These are phyloP conservation scores for Eilema griseolum DNA, from an alignment of 2,888 invertebrate genomes.

Conservation along the genomic window DNA sequence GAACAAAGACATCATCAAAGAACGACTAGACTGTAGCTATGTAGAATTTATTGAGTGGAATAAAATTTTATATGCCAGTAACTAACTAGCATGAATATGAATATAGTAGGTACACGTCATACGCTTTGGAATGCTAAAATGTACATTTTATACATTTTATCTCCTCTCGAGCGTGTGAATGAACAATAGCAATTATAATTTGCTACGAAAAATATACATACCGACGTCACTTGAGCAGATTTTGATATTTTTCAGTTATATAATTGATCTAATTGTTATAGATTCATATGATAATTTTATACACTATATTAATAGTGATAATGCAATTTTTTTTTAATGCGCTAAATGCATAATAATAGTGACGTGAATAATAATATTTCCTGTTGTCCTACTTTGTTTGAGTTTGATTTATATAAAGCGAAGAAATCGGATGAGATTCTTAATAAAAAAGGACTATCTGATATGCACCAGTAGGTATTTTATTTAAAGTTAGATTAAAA, in stretches of 20 bases:
- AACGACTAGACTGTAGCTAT: neutral
- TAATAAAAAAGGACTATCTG: neutral
- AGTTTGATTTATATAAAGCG: neutral
- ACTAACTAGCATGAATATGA: slow-evolving; percentile 30
- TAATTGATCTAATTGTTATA: neutral
- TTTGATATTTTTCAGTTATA: slow-evolving; percentile 1
- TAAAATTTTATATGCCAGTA: slow-evolving; percentile 48
- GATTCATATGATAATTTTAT: neutral
- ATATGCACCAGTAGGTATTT: neutral
- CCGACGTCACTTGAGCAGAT: neutral
- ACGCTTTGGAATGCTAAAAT: slow-evolving; percentile 38
- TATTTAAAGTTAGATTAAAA: neutral
- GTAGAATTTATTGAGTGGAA: slow-evolving; percentile 30
- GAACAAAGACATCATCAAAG: slow-evolving; percentile 10
- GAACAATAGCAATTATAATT: slow-evolving; percentile 36
- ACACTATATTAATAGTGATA: neutral
- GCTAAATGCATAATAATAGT: neutral
- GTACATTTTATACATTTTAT: slow-evolving; percentile 37
- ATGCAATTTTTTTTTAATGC: neutral
- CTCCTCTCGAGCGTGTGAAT: slow-evolving; percentile 42
- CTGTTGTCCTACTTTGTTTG: neutral
- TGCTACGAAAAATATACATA: slow-evolving; percentile 23
- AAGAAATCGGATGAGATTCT: neutral
- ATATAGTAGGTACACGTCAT: slow-evolving; percentile 37
- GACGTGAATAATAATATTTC: neutral